Conservation (phyloP, 2,888 invertebrate species). For the Pocota personata region DNA sequence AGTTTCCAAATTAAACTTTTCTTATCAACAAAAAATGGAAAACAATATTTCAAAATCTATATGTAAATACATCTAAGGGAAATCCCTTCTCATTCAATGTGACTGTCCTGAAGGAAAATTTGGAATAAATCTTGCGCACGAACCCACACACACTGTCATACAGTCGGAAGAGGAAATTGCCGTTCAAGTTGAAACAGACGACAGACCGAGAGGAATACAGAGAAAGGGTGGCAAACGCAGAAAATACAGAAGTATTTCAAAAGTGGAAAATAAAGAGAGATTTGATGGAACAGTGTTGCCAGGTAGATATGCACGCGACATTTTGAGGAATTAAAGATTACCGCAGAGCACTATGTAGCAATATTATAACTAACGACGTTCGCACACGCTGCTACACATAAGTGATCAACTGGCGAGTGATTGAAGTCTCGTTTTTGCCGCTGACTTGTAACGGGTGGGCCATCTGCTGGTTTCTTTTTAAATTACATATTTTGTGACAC, state of each 20-base stretch:
- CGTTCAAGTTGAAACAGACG: conserved; percentile 20
- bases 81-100: not conserved
- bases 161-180: conserved; percentile 33
- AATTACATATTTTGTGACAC: too few species aligned
- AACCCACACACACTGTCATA: not conserved
- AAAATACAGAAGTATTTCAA: not conserved
- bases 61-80: conserved; percentile 1
- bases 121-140: conserved; percentile 55
- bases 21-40: not conserved
- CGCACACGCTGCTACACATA: too few species aligned
- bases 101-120: conserved; percentile 26
- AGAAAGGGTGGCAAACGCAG: conserved; percentile 13
- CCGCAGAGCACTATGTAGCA: too few species aligned
- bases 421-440: too few species aligned
- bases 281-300: not conserved
- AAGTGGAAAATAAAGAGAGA: not conserved
- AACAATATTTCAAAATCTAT: not conserved
- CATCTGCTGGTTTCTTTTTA: too few species aligned
- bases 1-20: not conserved
- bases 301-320: not conserved
- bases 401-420: too few species aligned
- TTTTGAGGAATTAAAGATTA: too few species aligned
- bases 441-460: too few species aligned
- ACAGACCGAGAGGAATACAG: not conserved
- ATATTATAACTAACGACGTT: too few species aligned